These are phyloP conservation scores for Ophiothrix spiculata DNA, from an alignment of 35 echinoderm and acorn worm genomes.

Conservation along the genomic window DNA sequence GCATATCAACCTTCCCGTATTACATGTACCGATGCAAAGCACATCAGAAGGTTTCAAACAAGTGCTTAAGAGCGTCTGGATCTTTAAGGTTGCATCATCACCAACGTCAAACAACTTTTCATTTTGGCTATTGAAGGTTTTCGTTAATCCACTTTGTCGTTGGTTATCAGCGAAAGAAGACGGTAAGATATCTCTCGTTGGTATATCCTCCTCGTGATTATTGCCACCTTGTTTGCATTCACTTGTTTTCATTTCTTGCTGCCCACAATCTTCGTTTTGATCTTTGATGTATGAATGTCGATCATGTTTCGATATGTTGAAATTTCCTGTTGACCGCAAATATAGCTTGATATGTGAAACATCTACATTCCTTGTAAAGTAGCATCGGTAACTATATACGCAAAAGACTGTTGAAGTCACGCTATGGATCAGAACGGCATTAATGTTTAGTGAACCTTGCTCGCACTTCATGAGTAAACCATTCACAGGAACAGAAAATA, in stretches of 20 bases:
- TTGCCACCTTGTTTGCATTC: not conserved
- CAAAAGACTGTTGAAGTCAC: not conserved
- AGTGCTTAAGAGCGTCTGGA: not conserved
- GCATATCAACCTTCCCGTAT: not conserved
- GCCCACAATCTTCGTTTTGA: not conserved
- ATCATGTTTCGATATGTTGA: not conserved
- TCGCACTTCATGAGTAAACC: not conserved
- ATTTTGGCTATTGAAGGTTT: not conserved
- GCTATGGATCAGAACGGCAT: not conserved
- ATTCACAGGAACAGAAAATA: not conserved
- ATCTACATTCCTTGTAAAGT: not conserved
- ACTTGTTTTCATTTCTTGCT: not conserved
- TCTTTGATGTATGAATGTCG: too few species aligned
- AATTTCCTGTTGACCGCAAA: not conserved
- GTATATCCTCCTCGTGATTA: not conserved
- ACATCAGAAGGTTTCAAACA: not conserved
- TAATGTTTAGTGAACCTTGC: not conserved
- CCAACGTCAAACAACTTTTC: not conserved
- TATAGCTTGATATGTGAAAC: not conserved
- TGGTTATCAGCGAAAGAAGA: too few species aligned
- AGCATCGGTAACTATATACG: not conserved
- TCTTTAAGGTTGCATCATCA: not conserved
- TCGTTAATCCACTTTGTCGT: too few species aligned
- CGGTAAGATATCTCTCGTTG: not conserved
- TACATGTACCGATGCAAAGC: not conserved